Conservation (phyloP, 2,888 invertebrate species). For the Acanthopleura granulata region DNA sequence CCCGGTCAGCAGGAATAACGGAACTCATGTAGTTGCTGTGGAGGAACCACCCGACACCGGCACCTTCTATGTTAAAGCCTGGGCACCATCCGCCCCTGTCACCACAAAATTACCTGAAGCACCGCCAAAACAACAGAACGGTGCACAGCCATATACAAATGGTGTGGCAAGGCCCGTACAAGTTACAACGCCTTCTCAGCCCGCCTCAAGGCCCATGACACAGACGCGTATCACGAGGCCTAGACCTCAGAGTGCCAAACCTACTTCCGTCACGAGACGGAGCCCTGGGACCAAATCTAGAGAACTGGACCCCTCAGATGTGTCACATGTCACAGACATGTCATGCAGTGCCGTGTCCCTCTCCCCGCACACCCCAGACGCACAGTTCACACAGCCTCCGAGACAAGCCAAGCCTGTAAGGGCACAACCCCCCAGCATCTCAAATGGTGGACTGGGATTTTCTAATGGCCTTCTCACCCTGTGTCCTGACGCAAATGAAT, state of each 20-base stretch:
- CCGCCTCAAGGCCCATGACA: neutral
- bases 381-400: neutral
- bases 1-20: neutral
- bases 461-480: neutral
- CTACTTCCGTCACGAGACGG: neutral
- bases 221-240: neutral
- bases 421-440: neutral
- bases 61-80: slow-evolving; percentile 40
- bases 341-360: no score
- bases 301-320: no score
- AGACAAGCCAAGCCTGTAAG: neutral
- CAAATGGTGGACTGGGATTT: slow-evolving; percentile 1
- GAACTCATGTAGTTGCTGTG: neutral
- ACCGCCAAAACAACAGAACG: neutral
- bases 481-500: neutral
- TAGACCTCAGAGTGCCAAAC: neutral
- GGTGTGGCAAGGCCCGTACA: no score
- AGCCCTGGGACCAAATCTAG: no score
- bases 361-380: neutral
- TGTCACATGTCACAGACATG: no score
- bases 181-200: no score
- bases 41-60: neutral
- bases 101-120: neutral
- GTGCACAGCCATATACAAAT: no score
- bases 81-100: slow-evolving; percentile 49